Evolutionary conservation across 2,888 invertebrate species (phyloP), one percentile per base, ranked within the genome.

Genomic region (Linnaemya vulpina): DNA sequence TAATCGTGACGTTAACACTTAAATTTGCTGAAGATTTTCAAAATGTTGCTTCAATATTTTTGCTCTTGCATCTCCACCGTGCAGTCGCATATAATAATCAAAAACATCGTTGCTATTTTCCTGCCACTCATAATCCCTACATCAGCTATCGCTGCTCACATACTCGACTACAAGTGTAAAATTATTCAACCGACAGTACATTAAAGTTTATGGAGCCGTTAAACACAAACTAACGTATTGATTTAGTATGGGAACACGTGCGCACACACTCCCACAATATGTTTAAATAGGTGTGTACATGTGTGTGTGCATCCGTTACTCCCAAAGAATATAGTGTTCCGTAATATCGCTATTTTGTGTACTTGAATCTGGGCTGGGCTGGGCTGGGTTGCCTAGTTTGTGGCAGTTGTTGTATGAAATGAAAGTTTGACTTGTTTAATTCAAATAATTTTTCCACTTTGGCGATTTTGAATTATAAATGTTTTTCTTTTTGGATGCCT

Each of bases 131-230:
- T 49, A 20, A 46, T 30, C 30, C 15, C 20, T 46, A 30, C 55
- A 15, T 17, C 67, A 65, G 46, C 3, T 46, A 43, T 25, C 49
- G n/a, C 25, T 63, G 20, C 63, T 40, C 40, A 38, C 38, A 20
- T n/a, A 65, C 9, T n/a, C 25, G 0, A 7, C 30, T 13, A 30
- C 25, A 25, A 40, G 43, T 15, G 11, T 30, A 25, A 40, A 13
- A 53, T 43, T 25, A n/a, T 51, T 53, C 43, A 55, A 10, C 9
- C 51, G 53, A 1, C 46, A 74, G 49, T 67, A 67, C 73, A 80
- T 80, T 73, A 80, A 73, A 60, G 73, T 74, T 80, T 67, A 74
- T 80, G 30, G 58, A 74, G 80, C 58, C 67, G 73, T 80, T 58
- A 51, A 49, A 74, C 20, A 35, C 35, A 38, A 25, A 30, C 60